A percentile compares a stretch with the other conserved stretches of the same genome.
Evolutionary conservation across 92 coral and sea anemone species (phyloP).

Genomic region (Phenganax marumi): DNA sequence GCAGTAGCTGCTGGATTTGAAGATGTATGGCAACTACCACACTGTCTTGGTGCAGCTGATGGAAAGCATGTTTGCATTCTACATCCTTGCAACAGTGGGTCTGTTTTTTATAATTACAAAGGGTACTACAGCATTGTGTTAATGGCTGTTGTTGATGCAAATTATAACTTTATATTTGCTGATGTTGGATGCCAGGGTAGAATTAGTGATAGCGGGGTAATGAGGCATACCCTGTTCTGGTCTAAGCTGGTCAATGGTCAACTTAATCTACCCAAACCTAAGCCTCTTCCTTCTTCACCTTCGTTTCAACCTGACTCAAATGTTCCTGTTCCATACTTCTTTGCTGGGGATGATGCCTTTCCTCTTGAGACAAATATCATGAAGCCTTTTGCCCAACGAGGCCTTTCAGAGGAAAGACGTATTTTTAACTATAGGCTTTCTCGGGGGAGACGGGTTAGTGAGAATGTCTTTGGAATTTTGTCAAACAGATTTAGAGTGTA

Average conservation of each 20-base stretch:
- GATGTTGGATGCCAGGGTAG: constrained; percentile 63
- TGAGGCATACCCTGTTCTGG: constrained; percentile 45
- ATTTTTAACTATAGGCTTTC: constrained; percentile 47
- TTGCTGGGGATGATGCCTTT: constrained; percentile 46
- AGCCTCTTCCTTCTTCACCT: constrained; percentile 26
- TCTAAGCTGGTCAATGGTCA: constrained; percentile 31
- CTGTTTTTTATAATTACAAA: constrained; percentile 52
- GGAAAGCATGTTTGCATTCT: constrained; percentile 61
- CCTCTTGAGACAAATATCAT: constrained; percentile 39
- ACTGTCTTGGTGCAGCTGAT: constrained; percentile 65
- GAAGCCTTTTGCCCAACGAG: constrained; percentile 42
- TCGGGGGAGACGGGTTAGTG: constrained; percentile 54
- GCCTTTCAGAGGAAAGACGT: constrained; percentile 34
- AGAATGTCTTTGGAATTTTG: constrained; percentile 66
- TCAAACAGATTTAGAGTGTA: constrained; percentile 51
- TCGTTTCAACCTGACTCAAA: constrained; percentile 26
- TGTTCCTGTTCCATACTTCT: constrained; percentile 32
- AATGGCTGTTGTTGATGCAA: constrained; percentile 58
- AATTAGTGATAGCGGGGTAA: constrained; percentile 60
- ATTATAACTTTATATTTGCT: constrained; percentile 49
- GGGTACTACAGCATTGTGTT: constrained; percentile 58
- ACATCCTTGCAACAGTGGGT: constrained; percentile 59
- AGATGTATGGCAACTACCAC: constrained; percentile 65
- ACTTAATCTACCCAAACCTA: constrained; percentile 23
- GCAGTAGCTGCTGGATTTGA: constrained; percentile 51